Base-by-base conservation (phyloP, 2,888 invertebrate species). In the Callinectes sapidus region DNA sequence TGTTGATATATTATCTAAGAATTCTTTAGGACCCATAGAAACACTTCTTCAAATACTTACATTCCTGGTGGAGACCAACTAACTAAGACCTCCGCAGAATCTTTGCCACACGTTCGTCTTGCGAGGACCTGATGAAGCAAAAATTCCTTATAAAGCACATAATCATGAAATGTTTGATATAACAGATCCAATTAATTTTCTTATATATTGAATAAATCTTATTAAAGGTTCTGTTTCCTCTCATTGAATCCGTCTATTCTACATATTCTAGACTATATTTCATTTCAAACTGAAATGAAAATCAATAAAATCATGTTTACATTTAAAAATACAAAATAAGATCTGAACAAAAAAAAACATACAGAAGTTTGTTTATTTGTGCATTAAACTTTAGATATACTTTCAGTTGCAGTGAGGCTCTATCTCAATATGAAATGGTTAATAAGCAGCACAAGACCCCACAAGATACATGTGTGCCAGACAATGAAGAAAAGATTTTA, bases 1-100 rank as follows among this genome's bases (percentile, higher is more conserved):
- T 35, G 81, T 10, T 81, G 16, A 81, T 35, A 35, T 35, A 71
- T 35, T 35, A 71, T 23, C 16, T 42, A 39, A 89, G 1, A 71
- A 71, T 48, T 16, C 71, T 32, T 90, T 48, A 81, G 54, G 48
- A 61, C 1, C 14, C 18, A 55, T 48, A 13, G 16, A 81, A 48
- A 55, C 13, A 23, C 35, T 8, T 54, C 39, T 28, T 35, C 16
- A 3, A 55, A 55, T 23, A 91, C 93, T 93, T 90, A 93, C 93
- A 93, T 91, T 88, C 93, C 93, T 54, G 89, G 89, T 39, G 93
- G 93, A 54, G 39, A 91, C 93, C 93, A 93, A 71, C 90, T 91
- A 35, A 93, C 93, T 48, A 93, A 77, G 35, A 90, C 93, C 66
- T 93, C 93, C 23, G 61, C 87, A 66, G 48, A 87, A 42, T 91